Evolutionary conservation across 2,888 invertebrate species (phyloP).

Genomic region (Horisme vitalbata): DNA sequence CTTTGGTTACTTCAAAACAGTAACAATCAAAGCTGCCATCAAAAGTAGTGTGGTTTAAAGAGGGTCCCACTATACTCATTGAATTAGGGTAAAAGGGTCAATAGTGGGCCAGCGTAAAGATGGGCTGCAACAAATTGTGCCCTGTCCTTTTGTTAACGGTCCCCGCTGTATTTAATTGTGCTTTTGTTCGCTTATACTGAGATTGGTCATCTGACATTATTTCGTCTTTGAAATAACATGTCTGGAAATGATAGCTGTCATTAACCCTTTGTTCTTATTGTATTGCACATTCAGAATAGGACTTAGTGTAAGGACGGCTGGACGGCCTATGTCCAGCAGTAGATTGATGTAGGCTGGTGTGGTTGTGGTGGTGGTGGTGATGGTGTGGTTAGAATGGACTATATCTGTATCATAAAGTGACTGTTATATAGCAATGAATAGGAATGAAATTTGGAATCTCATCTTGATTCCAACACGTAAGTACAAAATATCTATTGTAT

Average conservation of each 20-base stretch:
- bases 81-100: constrained; percentile 81
- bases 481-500: too few species aligned
- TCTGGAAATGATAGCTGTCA: constrained; percentile 14
- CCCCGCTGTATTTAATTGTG: constrained; percentile 81
- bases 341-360: too few species aligned
- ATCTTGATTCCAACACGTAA: too few species aligned
- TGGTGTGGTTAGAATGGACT: too few species aligned
- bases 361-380: too few species aligned
- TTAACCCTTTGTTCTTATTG: constrained; percentile 5
- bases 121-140: constrained; percentile 81
- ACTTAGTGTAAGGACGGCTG: neutral
- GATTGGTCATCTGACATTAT: constrained; percentile 62
- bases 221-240: constrained; percentile 54
- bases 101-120: constrained; percentile 76
- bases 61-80: constrained; percentile 62
- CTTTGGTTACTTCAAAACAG: too few species aligned
- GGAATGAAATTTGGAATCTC: too few species aligned
- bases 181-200: constrained; percentile 71
- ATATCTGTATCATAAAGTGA: too few species aligned
- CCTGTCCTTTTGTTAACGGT: constrained; percentile 74
- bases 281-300: constrained; percentile 1
- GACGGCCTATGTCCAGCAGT: too few species aligned
- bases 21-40: constrained; percentile 1
- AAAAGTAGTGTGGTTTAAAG: constrained; percentile 32
- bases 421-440: too few species aligned